Evolutionary conservation across 2,797 vertebrate genomes (phyloP).

Genomic region (Parotocinclus haroldoi): DNA sequence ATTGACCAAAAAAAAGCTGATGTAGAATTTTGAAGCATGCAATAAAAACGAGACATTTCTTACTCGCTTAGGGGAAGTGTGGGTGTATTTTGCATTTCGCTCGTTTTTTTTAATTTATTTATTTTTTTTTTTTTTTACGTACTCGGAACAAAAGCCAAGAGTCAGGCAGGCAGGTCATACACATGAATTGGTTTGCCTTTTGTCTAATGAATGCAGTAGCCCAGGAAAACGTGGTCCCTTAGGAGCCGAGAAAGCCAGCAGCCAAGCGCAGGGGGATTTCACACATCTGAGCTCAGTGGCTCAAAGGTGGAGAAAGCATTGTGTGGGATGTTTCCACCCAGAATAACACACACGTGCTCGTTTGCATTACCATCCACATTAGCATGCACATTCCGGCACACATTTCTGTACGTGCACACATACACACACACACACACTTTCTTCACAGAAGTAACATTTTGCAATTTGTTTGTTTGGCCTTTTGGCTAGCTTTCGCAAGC

Average conservation of each 20-base stretch:
- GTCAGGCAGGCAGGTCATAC: constrained; percentile 49
- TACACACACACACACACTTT: constrained; percentile 54
- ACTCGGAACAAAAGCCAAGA: constrained; percentile 2
- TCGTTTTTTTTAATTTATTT: no score
- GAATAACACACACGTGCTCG: constrained; percentile 22
- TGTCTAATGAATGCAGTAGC: constrained; percentile 85
- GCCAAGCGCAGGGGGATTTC: constrained; percentile 62
- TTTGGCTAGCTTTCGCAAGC: constrained; percentile 52
- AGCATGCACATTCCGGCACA: constrained; percentile 38
- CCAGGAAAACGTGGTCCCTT: constrained; percentile 51
- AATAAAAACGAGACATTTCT: constrained; percentile 20
- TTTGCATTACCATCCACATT: constrained; percentile 27
- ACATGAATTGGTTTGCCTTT: constrained; percentile 80
- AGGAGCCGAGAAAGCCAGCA: constrained; percentile 41
- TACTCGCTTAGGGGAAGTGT: constrained; percentile 5
- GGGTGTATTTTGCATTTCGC: constrained; percentile 11
- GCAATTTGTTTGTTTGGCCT: constrained; percentile 54
- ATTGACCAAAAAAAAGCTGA: constrained; percentile 65
- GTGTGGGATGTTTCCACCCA: constrained; percentile 60
- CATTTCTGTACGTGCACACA: constrained; percentile 17
- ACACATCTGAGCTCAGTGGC: constrained; percentile 58
- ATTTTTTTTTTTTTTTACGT: background rate
- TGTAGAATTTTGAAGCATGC: constrained; percentile 23
- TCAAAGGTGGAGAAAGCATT: constrained; percentile 75
- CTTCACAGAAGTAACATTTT: constrained; percentile 55